Conservation (phyloP, 2,797 vertebrate species). For the Ptychobarbus kaznakovi region DNA sequence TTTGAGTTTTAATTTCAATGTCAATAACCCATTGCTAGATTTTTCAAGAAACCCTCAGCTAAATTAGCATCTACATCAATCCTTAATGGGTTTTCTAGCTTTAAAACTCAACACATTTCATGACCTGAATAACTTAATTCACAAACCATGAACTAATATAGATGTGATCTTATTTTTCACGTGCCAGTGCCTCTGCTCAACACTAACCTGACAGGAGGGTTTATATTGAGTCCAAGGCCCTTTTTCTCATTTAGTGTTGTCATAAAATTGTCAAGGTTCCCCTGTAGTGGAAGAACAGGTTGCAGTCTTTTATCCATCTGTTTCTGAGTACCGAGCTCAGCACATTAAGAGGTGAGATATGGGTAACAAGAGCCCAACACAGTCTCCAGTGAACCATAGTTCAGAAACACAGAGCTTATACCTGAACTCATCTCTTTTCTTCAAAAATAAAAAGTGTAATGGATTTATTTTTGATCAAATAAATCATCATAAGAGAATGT, state of each 20-base stretch:
- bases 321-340: slow-evolving; percentile 30
- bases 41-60: neutral
- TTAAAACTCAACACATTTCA: slow-evolving; percentile 12
- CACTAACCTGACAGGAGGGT: slow-evolving; percentile 32
- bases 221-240: slow-evolving; percentile 30
- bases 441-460: neutral
- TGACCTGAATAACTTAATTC: slow-evolving; percentile 5
- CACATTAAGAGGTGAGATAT: slow-evolving; percentile 50
- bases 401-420: slow-evolving; percentile 37
- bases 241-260: slow-evolving; percentile 39
- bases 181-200: neutral
- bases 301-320: slow-evolving; percentile 35
- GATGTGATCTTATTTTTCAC: slow-evolving; percentile 26
- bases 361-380: slow-evolving; percentile 44
- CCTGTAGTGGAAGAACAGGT: slow-evolving; percentile 43
- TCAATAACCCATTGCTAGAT: neutral
- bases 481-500: neutral
- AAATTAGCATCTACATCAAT: slow-evolving; percentile 14
- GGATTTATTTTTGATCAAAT: neutral
- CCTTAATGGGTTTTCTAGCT: slow-evolving; percentile 23
- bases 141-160: slow-evolving; percentile 17
- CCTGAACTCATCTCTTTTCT: neutral
- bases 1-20: neutral
- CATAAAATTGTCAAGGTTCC: slow-evolving; percentile 40
- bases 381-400: slow-evolving; percentile 50